Evolutionary conservation across 1,140 invertebrate species (phyloP).

Genomic region (Phocides pigmalion): DNA sequence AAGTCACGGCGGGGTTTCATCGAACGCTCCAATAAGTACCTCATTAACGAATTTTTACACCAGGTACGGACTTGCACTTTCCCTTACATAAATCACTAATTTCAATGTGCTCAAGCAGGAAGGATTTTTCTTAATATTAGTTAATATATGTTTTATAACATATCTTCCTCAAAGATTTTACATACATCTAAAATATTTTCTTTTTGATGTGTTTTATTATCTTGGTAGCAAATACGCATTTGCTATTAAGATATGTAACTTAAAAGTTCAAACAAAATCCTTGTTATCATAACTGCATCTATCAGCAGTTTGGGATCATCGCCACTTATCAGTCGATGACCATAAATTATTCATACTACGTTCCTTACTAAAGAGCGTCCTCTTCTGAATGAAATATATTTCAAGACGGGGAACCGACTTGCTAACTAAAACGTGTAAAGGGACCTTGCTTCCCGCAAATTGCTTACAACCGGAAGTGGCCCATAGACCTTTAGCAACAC

Average conservation of each 20-base stretch:
- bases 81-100: not conserved
- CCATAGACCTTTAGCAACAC: not conserved
- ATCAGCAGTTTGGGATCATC: constrained; percentile 6
- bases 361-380: constrained; percentile 7
- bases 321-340: constrained; percentile 24
- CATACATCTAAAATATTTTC: too few species aligned
- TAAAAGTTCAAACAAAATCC: not conserved
- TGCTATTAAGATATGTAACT: too few species aligned
- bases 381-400: constrained; percentile 25
- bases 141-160: too few species aligned
- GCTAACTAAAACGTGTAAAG: constrained; percentile 18
- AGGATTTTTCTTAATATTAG: too few species aligned
- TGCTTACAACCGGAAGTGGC: constrained; percentile 4
- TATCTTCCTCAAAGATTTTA: too few species aligned
- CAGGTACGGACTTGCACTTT: constrained; percentile 3
- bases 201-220: too few species aligned
- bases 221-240: too few species aligned
- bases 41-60: constrained; percentile 32
- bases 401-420: constrained; percentile 15
- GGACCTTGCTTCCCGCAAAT: constrained; percentile 12
- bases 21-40: constrained; percentile 25
- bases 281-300: not conserved
- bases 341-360: constrained; percentile 34
- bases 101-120: too few species aligned
- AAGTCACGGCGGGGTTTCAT: constrained; percentile 23